Evolutionary conservation across 2,888 invertebrate species (phyloP).

Genomic region (Cheilosia urbana): DNA sequence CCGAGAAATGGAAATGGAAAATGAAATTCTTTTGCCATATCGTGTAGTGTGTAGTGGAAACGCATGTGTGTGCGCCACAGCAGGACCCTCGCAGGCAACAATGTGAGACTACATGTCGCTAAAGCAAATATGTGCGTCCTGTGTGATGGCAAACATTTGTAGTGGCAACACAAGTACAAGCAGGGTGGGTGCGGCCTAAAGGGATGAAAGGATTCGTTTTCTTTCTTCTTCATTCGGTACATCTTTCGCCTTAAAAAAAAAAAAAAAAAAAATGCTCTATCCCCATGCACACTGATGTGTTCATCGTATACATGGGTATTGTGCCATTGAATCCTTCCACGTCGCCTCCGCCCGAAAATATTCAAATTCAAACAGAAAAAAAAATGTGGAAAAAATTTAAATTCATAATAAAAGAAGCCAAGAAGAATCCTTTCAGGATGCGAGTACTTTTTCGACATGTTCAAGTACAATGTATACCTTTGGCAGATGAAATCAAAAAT

Average conservation of each 20-base stretch:
- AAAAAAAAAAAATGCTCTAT: constrained; percentile 23
- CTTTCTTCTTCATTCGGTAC: constrained; percentile 37
- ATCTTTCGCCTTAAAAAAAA: constrained; percentile 39
- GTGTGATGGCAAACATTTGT: constrained; percentile 68
- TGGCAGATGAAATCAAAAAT: constrained; percentile 25
- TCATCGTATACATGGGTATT: constrained; percentile 14
- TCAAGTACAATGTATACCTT: constrained; percentile 59
- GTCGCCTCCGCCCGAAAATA: constrained; percentile 65
- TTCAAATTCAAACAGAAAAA: constrained; percentile 63
- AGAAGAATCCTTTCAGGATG: constrained; percentile 68
- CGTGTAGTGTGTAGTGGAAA: constrained; percentile 43
- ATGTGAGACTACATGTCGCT: constrained; percentile 68
- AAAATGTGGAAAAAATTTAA: constrained; percentile 34
- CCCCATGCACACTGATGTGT: constrained; percentile 23
- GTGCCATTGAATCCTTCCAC: constrained; percentile 68
- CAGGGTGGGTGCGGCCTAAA: constrained; percentile 74
- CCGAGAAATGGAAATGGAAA: constrained; percentile 70
- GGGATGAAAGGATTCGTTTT: constrained; percentile 71
- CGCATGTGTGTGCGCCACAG: constrained; percentile 30
- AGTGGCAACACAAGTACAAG: constrained; percentile 71
- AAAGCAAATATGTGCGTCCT: constrained; percentile 73
- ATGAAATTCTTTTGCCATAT: constrained; percentile 71
- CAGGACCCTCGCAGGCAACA: constrained; percentile 50
- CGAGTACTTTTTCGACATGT: constrained; percentile 72
- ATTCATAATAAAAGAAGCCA: constrained; percentile 63